A percentile compares a stretch with the other conserved stretches of the same genome.
phyloP scores from a whole-genome alignment of 2,888 invertebrate genomes.

The Aethes cnicana region DNA sequence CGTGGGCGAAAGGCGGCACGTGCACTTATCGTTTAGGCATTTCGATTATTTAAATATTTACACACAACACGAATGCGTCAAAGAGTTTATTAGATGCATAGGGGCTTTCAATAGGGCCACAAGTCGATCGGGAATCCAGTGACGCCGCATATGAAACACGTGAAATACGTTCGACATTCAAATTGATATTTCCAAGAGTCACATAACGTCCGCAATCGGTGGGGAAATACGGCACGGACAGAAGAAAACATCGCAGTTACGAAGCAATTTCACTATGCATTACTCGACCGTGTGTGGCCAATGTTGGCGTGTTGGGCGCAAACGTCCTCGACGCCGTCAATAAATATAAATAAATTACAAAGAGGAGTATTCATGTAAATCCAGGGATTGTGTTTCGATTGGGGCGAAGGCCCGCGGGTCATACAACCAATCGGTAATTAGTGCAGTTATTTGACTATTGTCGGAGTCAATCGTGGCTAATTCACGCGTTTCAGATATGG shows the following conservation, averaged over 20 bases:
- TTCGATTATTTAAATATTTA: conserved; percentile 16
- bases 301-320: neutral
- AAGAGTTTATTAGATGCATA: conserved; percentile 1
- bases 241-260: conserved; percentile 16
- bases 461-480: conserved; percentile 18
- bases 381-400: conserved; percentile 18
- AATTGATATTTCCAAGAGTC: conserved; percentile 20
- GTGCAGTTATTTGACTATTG: conserved; percentile 29
- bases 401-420: conserved; percentile 23
- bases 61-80: conserved; percentile 1
- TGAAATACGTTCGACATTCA: conserved; percentile 10
- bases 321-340: conserved; percentile 1
- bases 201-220: conserved; percentile 23
- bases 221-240: conserved; percentile 18
- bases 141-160: neutral
- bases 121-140: neutral
- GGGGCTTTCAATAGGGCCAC: neutral
- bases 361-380: conserved; percentile 23
- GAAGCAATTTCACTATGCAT: conserved; percentile 17
- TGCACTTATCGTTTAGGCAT: conserved; percentile 8
- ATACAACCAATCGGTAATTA: conserved; percentile 31
- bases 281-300: conserved; percentile 2
- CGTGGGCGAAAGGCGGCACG: conserved; percentile 6
- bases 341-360: conserved; percentile 15
- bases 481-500: conserved; percentile 12